Evolutionary conservation across 2,888 invertebrate genomes (phyloP).

Genomic region (Drymonia ruficornis): DNA sequence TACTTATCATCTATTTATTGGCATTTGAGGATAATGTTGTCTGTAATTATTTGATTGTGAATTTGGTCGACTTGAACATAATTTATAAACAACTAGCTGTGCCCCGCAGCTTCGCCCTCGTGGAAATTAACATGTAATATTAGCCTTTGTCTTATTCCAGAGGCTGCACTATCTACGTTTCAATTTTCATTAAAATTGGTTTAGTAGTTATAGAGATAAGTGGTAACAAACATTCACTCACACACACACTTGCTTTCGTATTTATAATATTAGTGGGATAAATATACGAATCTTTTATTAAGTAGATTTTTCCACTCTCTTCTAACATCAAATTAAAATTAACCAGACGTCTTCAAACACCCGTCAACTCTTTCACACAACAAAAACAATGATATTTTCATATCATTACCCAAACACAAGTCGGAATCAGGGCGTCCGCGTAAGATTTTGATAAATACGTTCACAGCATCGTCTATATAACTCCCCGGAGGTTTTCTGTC

Average conservation of each 20-base stretch:
- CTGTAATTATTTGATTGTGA: not conserved
- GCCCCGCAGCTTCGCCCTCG: no score
- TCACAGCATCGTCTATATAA: slow-evolving; percentile 35
- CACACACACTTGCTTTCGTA: no score
- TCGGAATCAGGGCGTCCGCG: slow-evolving; percentile 24
- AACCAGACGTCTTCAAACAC: not conserved
- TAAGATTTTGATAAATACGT: slow-evolving; percentile 47
- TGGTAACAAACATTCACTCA: no score
- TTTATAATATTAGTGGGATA: no score
- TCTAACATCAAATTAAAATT: not conserved
- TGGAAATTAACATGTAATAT: no score
- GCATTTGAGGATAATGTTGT: not conserved
- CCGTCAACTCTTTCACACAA: not conserved
- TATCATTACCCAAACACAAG: slow-evolving; percentile 28
- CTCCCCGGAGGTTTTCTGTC: slow-evolving; percentile 65
- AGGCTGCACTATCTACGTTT: no score
- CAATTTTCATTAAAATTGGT: no score
- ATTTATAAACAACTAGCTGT: no score
- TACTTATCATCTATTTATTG: not conserved
- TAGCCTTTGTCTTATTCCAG: no score
- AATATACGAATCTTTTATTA: no score
- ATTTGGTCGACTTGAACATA: not conserved
- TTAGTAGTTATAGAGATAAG: no score
- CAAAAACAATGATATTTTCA: slow-evolving; percentile 22
- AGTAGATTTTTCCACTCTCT: not conserved